These are phyloP conservation scores for Galeopsomyia nigrocyanea DNA, from an alignment of 2,888 invertebrate genomes.

Conservation along the genomic window DNA sequence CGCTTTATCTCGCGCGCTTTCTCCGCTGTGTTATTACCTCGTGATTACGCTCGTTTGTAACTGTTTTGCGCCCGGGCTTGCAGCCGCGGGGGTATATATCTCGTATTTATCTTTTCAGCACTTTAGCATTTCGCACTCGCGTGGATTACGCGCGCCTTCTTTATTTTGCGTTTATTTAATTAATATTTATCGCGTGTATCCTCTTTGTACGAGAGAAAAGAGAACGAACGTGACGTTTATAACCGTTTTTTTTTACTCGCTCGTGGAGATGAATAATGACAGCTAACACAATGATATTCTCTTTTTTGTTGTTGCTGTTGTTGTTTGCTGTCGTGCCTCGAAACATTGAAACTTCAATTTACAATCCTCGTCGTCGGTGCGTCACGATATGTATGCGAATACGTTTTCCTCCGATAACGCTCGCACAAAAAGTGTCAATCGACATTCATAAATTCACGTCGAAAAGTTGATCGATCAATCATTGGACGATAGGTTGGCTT, in stretches of 20 bases:
- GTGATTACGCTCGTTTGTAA: constrained; percentile 33
- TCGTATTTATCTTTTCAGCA: constrained; percentile 22
- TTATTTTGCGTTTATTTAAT: constrained; percentile 9
- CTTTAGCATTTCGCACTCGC: too few species aligned
- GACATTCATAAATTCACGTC: constrained; percentile 24
- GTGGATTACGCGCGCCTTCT: neutral
- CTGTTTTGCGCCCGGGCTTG: neutral
- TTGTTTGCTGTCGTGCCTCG: neutral
- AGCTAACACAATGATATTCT: neutral
- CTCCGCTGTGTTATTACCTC: constrained; percentile 36
- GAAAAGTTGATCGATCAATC: constrained; percentile 39
- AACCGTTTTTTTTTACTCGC: neutral
- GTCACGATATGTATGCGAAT: too few species aligned
- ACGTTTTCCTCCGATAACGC: too few species aligned
- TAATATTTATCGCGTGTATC: constrained; percentile 27
- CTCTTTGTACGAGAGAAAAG: constrained; percentile 1
- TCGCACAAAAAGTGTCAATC: too few species aligned
- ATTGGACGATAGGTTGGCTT: constrained; percentile 1
- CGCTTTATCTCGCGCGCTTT: constrained; percentile 19
- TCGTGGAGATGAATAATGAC: constrained; percentile 28
- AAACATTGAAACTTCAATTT: too few species aligned
- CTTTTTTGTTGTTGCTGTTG: neutral
- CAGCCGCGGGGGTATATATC: neutral
- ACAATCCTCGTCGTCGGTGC: too few species aligned
- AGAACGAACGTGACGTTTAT: constrained; percentile 5